Conservation (phyloP, 2,888 invertebrate genomes). For the Suillia variegata region DNA sequence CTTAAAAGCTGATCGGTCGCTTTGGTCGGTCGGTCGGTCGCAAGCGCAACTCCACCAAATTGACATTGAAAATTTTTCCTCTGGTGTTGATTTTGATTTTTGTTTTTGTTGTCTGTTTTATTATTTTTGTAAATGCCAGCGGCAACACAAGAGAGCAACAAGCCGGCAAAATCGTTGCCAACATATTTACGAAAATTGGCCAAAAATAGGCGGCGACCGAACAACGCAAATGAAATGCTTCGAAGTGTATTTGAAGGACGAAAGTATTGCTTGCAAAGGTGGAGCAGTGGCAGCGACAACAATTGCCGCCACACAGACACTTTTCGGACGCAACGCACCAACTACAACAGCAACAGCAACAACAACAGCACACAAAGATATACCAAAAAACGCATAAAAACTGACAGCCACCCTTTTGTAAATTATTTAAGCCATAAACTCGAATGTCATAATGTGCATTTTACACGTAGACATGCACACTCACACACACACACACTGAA, state of each 20-base stretch:
- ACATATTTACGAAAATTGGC: neutral
- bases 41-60: too few relatives aligned
- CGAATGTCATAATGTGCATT: neutral
- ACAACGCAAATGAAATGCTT: neutral
- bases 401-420: neutral
- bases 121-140: neutral
- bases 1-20: conserved; percentile 2
- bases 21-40: too few relatives aligned
- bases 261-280: neutral
- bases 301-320: neutral
- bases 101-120: too few relatives aligned
- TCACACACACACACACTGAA: conserved; percentile 28
- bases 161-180: neutral
- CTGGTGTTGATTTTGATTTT: neutral
- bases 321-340: neutral
- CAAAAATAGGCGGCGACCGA: neutral
- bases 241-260: neutral
- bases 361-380: neutral
- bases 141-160: neutral
- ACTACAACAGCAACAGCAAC: conserved; percentile 2
- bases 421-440: conserved; percentile 6
- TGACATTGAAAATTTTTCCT: conserved; percentile 35
- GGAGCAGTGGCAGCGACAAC: neutral
- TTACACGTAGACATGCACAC: conserved; percentile 16
- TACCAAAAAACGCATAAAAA: too few relatives aligned